Percentiles rank a stretch among this genome's conserved stretches.
Evolutionary conservation across 2,113 vertebrate species (phyloP).

Genomic region (Rhinoderma darwinii): DNA sequence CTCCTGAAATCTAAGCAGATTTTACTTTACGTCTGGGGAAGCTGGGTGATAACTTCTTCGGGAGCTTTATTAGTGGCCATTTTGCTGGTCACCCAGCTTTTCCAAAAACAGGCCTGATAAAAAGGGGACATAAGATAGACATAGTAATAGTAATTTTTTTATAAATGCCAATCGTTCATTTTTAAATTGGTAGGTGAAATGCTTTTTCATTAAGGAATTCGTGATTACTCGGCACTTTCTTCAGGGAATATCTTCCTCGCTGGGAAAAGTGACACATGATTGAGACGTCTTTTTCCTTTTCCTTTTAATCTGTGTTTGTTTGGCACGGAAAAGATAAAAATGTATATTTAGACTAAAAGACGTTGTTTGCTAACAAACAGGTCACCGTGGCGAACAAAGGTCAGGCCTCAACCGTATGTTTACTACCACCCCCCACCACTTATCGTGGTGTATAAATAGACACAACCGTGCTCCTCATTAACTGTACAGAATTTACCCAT

Average conservation of each 20-base stretch:
- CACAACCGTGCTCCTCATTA: background rate
- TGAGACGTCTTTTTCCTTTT: background rate
- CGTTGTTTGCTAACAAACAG: constrained; percentile 4
- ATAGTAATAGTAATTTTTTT: too few species aligned
- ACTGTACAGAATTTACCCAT: background rate
- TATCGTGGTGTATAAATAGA: background rate
- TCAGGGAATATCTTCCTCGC: background rate
- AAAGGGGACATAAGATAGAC: too few species aligned
- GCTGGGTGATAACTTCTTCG: too few species aligned
- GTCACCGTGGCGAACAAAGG: background rate
- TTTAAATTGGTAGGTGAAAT: too few species aligned
- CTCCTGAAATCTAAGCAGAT: too few species aligned
- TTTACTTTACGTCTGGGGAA: too few species aligned
- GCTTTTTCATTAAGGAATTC: background rate
- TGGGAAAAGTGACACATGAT: background rate
- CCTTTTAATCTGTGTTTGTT: background rate
- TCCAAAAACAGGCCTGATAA: too few species aligned
- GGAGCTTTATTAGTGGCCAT: too few species aligned
- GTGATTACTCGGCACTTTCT: background rate
- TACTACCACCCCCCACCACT: background rate
- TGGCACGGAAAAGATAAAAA: background rate
- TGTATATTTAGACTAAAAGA: background rate
- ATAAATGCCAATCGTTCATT: too few species aligned
- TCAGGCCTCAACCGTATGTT: background rate
- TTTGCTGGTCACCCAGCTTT: too few species aligned